A percentile compares a stretch with the other conserved stretches of the same genome.
Conservation (phyloP, 1,140 invertebrate species). For the Bombus cullumanus region DNA sequence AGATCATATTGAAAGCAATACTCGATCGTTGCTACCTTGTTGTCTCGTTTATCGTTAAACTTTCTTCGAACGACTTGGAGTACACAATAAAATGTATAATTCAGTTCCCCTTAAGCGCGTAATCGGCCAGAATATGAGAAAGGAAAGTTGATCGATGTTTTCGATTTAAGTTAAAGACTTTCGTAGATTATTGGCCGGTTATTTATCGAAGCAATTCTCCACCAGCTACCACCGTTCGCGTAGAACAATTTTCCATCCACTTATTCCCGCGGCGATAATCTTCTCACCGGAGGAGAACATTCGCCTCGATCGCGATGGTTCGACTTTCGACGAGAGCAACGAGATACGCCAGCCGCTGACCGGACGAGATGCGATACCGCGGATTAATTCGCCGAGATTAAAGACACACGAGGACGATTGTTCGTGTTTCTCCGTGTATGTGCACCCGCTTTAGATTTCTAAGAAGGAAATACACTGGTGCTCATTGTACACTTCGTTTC, state of each 20-base stretch:
- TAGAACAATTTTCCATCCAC: neutral
- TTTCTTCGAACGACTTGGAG: neutral
- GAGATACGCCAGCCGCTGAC: conserved; percentile 12
- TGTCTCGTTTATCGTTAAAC: neutral
- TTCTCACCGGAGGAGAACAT: no score
- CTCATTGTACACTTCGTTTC: neutral
- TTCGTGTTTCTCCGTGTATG: neutral
- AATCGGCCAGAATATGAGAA: neutral
- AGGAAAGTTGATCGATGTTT: neutral
- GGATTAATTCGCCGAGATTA: conserved; percentile 54
- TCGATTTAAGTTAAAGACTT: conserved; percentile 24
- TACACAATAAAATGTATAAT: neutral
- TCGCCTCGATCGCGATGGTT: conserved; percentile 10
- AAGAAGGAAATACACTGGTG: conserved; percentile 47
- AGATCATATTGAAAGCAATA: neutral
- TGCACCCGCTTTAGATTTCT: conserved; percentile 1
- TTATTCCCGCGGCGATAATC: conserved; percentile 9
- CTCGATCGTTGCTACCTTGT: neutral
- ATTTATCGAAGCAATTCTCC: conserved; percentile 3
- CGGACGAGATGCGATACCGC: conserved; percentile 33
- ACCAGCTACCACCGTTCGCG: neutral
- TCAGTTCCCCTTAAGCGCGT: neutral
- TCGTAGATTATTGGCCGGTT: neutral
- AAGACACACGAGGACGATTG: conserved; percentile 33
- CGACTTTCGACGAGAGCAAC: conserved; percentile 18